These are phyloP conservation scores for Kryptopterus vitreolus DNA, from an alignment of 2,797 vertebrate species.

Conservation along the genomic window DNA sequence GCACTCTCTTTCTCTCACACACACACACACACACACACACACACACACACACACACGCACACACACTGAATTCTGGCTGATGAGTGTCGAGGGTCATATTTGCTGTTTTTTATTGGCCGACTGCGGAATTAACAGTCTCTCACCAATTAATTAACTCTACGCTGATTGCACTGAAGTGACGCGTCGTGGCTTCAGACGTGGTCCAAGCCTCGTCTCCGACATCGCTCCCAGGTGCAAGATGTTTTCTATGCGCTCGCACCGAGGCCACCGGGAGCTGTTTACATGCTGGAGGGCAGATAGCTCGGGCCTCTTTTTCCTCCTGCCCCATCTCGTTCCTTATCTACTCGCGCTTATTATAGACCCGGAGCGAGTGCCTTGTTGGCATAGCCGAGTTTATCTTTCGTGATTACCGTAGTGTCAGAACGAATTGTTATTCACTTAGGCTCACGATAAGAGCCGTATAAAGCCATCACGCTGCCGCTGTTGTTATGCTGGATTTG, in stretches of 20 bases:
- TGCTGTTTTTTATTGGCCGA: constrained; percentile 13
- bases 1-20: no score
- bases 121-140: constrained; percentile 13
- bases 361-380: neutral
- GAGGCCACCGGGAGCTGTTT: constrained; percentile 29
- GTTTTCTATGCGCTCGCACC: constrained; percentile 17
- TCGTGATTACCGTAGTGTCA: constrained; percentile 13
- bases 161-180: neutral
- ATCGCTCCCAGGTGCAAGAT: constrained; percentile 6
- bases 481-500: constrained; percentile 5
- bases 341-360: constrained; percentile 44
- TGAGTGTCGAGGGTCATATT: constrained; percentile 19
- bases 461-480: neutral
- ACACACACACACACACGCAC: neutral
- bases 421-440: constrained; percentile 20
- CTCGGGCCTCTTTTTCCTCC: constrained; percentile 34
- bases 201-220: neutral
- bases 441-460: neutral
- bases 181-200: neutral
- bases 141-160: constrained; percentile 24
- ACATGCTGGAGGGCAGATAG: constrained; percentile 39
- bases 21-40: no score
- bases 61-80: neutral
- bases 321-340: constrained; percentile 52
- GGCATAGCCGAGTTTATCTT: constrained; percentile 25